Evolutionary conservation across 2,888 invertebrate species (phyloP), one percentile per base, ranked within the genome.

Genomic region (Drosophila diplacantha): DNA sequence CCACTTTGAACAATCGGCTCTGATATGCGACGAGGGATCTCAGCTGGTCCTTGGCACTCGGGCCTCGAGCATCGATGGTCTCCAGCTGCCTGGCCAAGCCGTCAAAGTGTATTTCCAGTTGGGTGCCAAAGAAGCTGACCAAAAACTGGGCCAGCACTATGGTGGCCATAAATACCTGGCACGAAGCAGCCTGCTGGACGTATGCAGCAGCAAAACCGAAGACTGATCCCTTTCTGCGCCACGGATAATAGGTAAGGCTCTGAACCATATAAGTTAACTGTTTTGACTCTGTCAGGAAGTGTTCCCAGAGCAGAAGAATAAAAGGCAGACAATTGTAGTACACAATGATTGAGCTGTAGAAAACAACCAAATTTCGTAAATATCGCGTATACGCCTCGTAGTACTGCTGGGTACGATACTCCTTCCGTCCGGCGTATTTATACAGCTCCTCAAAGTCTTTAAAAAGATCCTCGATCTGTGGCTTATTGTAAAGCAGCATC

Each of bases 91-190:
- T 31, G 51, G 51, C 51, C 51, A 56, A n/a, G 1, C 56, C 56
- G 24, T 54, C 54, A 3, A 51, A 51, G 22, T 51, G 51, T 2
- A 56, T 38, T 31, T 56, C 38, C 38, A 56, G n/a, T 11, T 56
- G 51, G 11, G 51, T 38, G 51, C 31, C 51, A 16, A 29, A 51
- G 2, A 51, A 16, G 31, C 8, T 18, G 7, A 39, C 14, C 14
- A 56, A 11, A n/a, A 12, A 24, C 51, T n/a, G 31, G 3, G 3
- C 22, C 5, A 51, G 5, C 14, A 51, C 11, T 2, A 51, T 38
- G 24, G 29, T 16, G 8, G 4, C 16, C 31, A 51, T 20, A 5
- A 31, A 18, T 3, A 16, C 2, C 2, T 47, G 47, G 24, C 51
- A 51, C 7, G 50, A 29, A 29, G 7, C 3, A 3, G 5, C 11